These are phyloP conservation scores for Panulirus ornatus DNA, from an alignment of 1,140 invertebrate species.

Conservation along the genomic window DNA sequence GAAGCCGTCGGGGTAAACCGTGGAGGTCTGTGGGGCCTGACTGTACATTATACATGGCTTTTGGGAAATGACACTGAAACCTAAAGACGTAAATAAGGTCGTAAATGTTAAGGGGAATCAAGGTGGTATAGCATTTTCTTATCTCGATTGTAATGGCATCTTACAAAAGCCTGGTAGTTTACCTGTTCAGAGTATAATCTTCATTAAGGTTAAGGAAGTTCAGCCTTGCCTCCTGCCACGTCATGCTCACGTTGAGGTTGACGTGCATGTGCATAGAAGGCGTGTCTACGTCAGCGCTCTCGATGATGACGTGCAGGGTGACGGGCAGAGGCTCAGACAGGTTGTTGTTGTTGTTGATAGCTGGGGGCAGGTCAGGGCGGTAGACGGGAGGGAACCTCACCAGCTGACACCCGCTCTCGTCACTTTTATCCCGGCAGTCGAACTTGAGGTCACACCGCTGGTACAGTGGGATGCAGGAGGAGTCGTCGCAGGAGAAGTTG, in stretches of 20 bases:
- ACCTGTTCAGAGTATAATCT: slow-evolving; percentile 72
- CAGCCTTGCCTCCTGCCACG: slow-evolving; percentile 67
- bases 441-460: slow-evolving; percentile 82
- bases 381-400: slow-evolving; percentile 69
- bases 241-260: slow-evolving; percentile 70
- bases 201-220: slow-evolving; percentile 74
- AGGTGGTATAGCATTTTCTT: no score
- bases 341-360: slow-evolving; percentile 44
- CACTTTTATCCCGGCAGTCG: slow-evolving; percentile 86
- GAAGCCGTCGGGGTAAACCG: no score
- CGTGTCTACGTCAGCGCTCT: slow-evolving; percentile 71
- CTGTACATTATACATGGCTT: no score
- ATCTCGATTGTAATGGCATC: no score
- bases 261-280: slow-evolving; percentile 72
- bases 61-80: no score
- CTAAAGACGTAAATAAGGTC: no score
- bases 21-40: no score
- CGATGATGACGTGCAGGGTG: slow-evolving; percentile 59
- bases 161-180: no score
- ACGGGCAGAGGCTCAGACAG: slow-evolving; percentile 52
- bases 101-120: no score
- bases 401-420: slow-evolving; percentile 83
- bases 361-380: slow-evolving; percentile 68
- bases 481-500: slow-evolving; percentile 79
- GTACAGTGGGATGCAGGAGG: slow-evolving; percentile 78